Conservation (phyloP, 2,888 invertebrate genomes). For the Hydrotaea cyrtoneurina region DNA sequence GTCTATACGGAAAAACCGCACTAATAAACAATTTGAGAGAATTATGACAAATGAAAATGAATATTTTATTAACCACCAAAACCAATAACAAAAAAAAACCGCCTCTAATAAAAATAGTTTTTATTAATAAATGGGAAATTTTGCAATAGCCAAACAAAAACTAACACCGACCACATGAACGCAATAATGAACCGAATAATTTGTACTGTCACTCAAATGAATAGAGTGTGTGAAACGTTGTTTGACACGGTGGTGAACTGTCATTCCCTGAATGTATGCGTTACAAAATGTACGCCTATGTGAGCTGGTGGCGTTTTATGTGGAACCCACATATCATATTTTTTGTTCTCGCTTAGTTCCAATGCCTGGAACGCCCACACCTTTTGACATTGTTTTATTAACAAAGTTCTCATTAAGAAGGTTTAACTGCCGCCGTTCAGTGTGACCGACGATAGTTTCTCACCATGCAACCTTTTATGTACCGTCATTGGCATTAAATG, state of each 20-base stretch:
- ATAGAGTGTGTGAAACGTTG: background rate
- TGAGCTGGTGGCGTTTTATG: background rate
- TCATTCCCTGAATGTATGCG: background rate
- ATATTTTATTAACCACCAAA: slow-evolving; percentile 26
- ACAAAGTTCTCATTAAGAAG: slow-evolving; percentile 24
- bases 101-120: slow-evolving; percentile 8
- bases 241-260: background rate
- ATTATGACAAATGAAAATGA: background rate
- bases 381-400: slow-evolving; percentile 33
- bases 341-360: slow-evolving; percentile 3
- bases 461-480: background rate
- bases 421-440: background rate
- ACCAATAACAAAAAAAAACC: background rate
- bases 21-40: background rate
- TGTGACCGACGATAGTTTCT: background rate
- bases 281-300: background rate
- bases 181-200: background rate
- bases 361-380: background rate
- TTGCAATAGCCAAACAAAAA: background rate
- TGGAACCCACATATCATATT: slow-evolving; percentile 26
- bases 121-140: background rate
- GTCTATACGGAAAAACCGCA: slow-evolving; percentile 17
- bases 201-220: background rate
- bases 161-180: background rate
- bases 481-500: background rate